These are phyloP conservation scores for Eupithecia subumbrata DNA, from an alignment of 2,888 invertebrate genomes.

Conservation along the genomic window DNA sequence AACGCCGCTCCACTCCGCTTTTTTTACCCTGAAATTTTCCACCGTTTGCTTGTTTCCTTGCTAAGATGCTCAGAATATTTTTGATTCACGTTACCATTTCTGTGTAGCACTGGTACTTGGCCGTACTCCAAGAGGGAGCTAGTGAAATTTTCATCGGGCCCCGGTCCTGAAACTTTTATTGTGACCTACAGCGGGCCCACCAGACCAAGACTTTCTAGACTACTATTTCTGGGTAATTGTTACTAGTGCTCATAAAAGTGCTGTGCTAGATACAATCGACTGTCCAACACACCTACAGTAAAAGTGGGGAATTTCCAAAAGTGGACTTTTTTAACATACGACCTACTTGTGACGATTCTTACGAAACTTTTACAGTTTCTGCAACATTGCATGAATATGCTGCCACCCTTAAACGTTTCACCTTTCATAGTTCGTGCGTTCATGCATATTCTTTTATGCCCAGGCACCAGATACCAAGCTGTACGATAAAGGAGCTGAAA, in stretches of 20 bases:
- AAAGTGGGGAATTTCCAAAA: not conserved
- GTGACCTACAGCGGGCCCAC: conserved; percentile 47
- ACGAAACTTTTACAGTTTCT: not conserved
- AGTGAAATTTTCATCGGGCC: conserved; percentile 58
- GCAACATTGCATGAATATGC: not conserved
- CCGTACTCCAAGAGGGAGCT: conserved; percentile 54
- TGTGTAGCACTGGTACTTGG: conserved; percentile 46
- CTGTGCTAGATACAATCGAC: not conserved
- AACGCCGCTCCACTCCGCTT: not conserved
- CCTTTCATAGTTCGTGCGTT: not conserved
- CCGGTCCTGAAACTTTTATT: conserved; percentile 55
- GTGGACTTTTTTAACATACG: not conserved
- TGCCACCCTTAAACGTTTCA: too few relatives aligned
- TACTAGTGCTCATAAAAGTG: not conserved
- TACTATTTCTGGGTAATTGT: not conserved
- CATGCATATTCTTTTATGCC: not conserved
- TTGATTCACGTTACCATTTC: conserved; percentile 20
- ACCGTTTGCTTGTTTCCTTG: not conserved
- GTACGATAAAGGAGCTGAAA: not conserved
- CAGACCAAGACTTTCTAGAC: not conserved
- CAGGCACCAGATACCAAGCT: not conserved
- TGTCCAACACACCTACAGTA: not conserved
- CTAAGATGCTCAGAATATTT: not conserved
- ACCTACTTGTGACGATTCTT: not conserved
- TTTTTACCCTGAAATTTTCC: not conserved